Evolutionary conservation across 1,140 invertebrate species (phyloP).

Genomic region (Sycobia sp.): DNA sequence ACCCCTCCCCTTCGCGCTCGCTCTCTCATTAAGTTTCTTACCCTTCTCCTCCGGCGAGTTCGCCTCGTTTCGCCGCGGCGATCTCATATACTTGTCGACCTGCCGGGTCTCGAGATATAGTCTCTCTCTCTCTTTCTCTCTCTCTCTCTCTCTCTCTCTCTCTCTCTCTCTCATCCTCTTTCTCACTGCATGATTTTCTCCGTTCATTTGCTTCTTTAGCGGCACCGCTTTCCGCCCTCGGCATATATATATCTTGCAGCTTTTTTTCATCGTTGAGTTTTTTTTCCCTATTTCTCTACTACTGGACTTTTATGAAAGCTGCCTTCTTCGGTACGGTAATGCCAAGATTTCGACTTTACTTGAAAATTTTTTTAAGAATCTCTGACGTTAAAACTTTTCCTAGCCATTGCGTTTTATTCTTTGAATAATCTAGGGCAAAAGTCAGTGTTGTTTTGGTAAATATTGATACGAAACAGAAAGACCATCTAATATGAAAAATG

Average conservation of each 20-base stretch:
- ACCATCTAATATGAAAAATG: too few species aligned
- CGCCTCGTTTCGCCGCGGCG: background rate
- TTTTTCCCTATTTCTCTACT: background rate
- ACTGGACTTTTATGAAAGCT: conserved; percentile 5
- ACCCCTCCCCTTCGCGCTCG: conserved; percentile 12
- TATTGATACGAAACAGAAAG: too few species aligned
- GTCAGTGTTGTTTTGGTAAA: too few species aligned
- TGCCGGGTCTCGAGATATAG: too few species aligned
- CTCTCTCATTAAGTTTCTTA: conserved; percentile 25
- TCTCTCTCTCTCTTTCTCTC: conserved; percentile 30
- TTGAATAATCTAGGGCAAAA: too few species aligned
- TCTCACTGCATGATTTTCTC: too few species aligned
- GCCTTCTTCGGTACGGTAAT: background rate
- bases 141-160: conserved; percentile 15
- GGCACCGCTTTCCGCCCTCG: background rate
- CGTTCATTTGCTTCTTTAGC: conserved; percentile 13
- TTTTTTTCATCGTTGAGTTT: background rate
- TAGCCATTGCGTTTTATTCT: too few species aligned
- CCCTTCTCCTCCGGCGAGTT: too few species aligned
- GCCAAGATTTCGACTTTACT: background rate
- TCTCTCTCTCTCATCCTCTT: too few species aligned
- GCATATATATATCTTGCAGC: too few species aligned
- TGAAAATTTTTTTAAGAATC: too few species aligned
- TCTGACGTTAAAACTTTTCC: too few species aligned
- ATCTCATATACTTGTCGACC: background rate